Conservation (phyloP, 2,113 vertebrate species). For the Philantomba maxwellii region DNA sequence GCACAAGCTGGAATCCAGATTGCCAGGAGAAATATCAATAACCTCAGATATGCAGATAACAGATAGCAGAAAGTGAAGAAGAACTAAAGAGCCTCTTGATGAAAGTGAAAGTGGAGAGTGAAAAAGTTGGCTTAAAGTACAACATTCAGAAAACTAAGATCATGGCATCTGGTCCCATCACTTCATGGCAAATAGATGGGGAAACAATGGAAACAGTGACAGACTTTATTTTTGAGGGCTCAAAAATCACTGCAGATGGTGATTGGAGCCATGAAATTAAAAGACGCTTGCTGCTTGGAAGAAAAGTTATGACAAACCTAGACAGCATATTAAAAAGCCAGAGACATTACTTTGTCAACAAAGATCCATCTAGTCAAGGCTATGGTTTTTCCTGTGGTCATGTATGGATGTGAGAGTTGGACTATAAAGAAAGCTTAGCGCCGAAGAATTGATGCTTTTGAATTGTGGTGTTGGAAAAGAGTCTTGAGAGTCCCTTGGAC, state of each 20-base stretch:
- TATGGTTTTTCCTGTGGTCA: not conserved
- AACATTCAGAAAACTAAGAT: not conserved
- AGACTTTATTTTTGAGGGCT: not conserved
- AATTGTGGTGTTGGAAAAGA: not conserved
- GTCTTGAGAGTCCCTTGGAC: not conserved
- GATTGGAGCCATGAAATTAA: not conserved
- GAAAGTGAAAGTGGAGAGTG: not conserved
- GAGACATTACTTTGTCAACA: not conserved
- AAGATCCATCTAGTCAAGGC: not conserved
- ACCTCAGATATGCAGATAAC: not conserved
- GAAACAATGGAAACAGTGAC: not conserved
- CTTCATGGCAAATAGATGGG: not conserved
- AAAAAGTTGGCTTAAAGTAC: not conserved
- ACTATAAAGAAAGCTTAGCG: fast-evolving
- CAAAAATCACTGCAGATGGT: not conserved
- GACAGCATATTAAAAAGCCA: not conserved
- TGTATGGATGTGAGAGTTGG: not conserved
- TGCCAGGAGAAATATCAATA: not conserved
- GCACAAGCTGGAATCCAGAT: not conserved
- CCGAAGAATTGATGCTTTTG: not conserved
- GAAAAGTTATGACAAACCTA: not conserved
- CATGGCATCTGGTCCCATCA: not conserved
- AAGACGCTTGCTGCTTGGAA: not conserved
- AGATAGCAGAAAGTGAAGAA: not conserved
- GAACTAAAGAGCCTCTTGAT: not conserved